Evolutionary conservation across 2,113 vertebrate genomes (phyloP).

Genomic region (Pituophis catenifer): DNA sequence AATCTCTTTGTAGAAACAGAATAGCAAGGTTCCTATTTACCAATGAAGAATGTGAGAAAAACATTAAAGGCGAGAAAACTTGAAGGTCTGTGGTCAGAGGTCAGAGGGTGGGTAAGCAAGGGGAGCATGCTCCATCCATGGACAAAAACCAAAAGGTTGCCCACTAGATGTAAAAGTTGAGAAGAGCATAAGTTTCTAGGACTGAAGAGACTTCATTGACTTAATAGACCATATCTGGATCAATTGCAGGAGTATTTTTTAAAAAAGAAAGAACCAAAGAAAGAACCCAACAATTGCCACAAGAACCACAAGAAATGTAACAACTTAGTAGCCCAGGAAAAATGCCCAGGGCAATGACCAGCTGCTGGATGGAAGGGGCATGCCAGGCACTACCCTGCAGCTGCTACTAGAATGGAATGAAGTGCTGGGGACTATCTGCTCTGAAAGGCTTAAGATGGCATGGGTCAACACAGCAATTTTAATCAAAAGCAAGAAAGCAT

Average conservation of each 20-base stretch:
- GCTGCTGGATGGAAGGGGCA: background rate
- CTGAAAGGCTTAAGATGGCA: background rate
- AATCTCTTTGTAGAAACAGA: background rate
- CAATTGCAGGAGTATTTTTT: background rate
- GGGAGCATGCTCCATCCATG: too few relatives aligned
- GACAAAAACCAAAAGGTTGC: background rate
- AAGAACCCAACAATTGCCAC: background rate
- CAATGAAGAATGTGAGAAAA: background rate
- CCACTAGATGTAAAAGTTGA: background rate
- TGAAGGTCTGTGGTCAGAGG: background rate
- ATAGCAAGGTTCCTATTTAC: background rate
- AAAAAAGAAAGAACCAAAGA: background rate
- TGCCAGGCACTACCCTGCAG: background rate
- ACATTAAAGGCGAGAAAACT: background rate
- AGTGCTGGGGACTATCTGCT: background rate
- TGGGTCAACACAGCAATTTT: background rate
- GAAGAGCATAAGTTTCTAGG: background rate
- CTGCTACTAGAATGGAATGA: background rate
- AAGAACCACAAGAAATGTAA: background rate
- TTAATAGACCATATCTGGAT: background rate
- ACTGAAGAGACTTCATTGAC: background rate
- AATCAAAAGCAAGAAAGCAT: background rate
- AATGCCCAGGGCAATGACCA: background rate
- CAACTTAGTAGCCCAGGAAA: background rate
- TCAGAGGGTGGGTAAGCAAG: background rate